Evolutionary conservation across 2,888 invertebrate genomes (phyloP), one percentile per base, ranked within the genome.

Genomic region (Clivina fossor): DNA sequence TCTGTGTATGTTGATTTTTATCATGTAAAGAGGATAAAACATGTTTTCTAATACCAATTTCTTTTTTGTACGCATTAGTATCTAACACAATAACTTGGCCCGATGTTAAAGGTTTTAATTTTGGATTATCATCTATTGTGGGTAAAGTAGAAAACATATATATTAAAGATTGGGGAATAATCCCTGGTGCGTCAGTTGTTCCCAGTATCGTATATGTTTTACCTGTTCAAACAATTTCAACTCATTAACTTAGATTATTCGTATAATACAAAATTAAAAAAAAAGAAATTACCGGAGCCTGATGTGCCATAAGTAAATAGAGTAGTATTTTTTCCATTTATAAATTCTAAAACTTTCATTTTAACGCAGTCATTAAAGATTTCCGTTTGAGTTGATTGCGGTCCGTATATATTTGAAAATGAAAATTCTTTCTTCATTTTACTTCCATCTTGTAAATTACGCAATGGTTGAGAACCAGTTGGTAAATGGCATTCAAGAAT

Each of bases 221-320:
- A 0, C 71, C 71, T 69, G 40, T n/a, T n/a, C n/a, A n/a, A n/a
- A n/a, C n/a, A n/a, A n/a, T n/a, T n/a, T n/a, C n/a, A n/a, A n/a
- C n/a, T 16, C 15, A 37, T 9, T 33, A 35, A 32, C 2, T 3
- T 11, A 16, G 20, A n/a, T n/a, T 28, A 9, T 33, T 32, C 30
- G n/a, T 26, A 13, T 3, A 4, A 15, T 30, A 8, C 13, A 35
- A 2, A 13, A 33, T 22, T 32, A 20, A n/a, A n/a, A n/a, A n/a
- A n/a, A n/a, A n/a, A 4, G 7, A 40, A 20, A 72, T 93, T 93
- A 19, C 95, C 95, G 0, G 93, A 90, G 53, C 91, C 91, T 0
- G 91, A 93, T 0, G 91, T 88, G 4, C 95, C 95, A 70, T 94
- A 95, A 0, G 89, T 86, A 61, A 95, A 83, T 0, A 95, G 75